phyloP scores from a whole-genome alignment of 2,113 vertebrate species.

The Anser cygnoides region DNA sequence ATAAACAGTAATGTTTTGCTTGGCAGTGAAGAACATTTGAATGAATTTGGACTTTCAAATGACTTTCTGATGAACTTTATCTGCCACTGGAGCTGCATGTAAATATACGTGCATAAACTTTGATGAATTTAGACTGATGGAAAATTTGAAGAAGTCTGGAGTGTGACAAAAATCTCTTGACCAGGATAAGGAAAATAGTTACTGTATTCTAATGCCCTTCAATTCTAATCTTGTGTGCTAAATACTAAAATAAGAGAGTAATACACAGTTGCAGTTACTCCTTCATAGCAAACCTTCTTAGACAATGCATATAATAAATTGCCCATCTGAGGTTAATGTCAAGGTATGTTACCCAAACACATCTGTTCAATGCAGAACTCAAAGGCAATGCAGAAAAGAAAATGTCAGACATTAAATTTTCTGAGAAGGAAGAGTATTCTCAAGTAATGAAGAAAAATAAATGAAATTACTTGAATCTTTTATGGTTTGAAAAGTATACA shows the following conservation, averaged over 20 bases:
- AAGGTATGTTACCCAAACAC: background rate
- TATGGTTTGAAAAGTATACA: background rate
- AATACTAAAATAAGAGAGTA: background rate
- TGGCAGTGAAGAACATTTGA: background rate
- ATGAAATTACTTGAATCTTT: background rate
- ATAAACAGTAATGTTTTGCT: background rate
- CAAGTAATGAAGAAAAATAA: background rate
- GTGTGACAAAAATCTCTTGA: background rate
- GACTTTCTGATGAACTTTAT: background rate
- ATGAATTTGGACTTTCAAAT: background rate
- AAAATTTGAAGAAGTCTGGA: background rate
- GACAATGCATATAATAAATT: background rate
- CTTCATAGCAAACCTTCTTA: background rate
- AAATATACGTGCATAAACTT: background rate
- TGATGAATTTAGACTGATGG: background rate
- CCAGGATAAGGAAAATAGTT: background rate
- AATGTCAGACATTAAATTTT: background rate
- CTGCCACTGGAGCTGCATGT: background rate
- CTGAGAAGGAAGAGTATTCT: background rate
- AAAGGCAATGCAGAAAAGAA: background rate
- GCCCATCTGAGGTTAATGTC: background rate
- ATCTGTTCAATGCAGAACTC: background rate
- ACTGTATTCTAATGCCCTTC: background rate
- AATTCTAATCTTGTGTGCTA: background rate
- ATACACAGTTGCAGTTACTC: background rate